These are phyloP conservation scores for Palythoa heliodiscus DNA, from an alignment of 92 coral and sea anemone genomes.

Conservation along the genomic window DNA sequence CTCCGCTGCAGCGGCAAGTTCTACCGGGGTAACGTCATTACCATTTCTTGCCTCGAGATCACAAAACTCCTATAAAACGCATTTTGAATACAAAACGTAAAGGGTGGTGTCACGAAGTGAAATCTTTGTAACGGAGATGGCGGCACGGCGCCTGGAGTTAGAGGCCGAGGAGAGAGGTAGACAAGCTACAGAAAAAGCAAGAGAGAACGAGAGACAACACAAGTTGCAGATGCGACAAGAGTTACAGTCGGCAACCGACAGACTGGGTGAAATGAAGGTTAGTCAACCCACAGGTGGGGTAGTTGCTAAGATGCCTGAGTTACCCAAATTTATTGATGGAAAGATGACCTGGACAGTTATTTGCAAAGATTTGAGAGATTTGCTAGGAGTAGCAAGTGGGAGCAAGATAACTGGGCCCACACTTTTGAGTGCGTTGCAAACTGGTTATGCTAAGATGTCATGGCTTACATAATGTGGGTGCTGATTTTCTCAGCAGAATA, in stretches of 20 bases:
- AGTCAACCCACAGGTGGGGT: background rate
- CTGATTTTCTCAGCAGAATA: too few relatives aligned
- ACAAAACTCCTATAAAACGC: too few relatives aligned
- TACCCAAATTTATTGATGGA: conserved; percentile 30
- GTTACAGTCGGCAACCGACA: background rate
- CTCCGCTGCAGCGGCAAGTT: too few relatives aligned
- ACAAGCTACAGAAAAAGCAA: background rate
- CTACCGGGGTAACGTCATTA: too few relatives aligned
- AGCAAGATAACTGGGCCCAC: conserved; percentile 27
- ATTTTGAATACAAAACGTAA: too few relatives aligned
- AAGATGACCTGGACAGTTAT: conserved; percentile 47
- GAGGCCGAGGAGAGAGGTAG: background rate
- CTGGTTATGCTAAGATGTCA: conserved; percentile 7
- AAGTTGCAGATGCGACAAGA: background rate
- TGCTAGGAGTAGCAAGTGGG: conserved; percentile 27
- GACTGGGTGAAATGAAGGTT: background rate
- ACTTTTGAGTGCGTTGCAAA: conserved; percentile 31
- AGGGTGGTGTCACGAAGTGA: too few relatives aligned
- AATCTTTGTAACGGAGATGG: background rate
- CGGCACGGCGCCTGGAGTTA: background rate
- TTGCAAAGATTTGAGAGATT: conserved; percentile 30
- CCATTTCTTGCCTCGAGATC: too few relatives aligned
- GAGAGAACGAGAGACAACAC: background rate
- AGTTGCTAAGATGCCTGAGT: conserved; percentile 11
- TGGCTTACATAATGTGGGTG: too few relatives aligned